Evolutionary conservation across 2,888 invertebrate species (phyloP).

Genomic region (Cosmorhoe ocellata): DNA sequence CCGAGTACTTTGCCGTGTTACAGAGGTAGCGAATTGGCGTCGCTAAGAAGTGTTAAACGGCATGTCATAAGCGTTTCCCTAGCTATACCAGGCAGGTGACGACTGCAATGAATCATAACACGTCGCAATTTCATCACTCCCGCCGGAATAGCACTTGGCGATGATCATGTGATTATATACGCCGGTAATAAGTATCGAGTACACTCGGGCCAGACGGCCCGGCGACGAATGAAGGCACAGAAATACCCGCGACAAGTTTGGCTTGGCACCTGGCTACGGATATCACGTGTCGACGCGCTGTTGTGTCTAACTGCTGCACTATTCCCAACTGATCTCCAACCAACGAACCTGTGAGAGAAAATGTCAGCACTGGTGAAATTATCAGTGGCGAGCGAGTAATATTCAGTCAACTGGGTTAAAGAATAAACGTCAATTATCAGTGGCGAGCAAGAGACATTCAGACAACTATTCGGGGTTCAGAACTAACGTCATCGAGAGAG

Average conservation of each 20-base stretch:
- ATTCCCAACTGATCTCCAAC: constrained; percentile 17
- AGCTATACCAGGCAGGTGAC: neutral
- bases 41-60: too few relatives aligned
- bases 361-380: constrained; percentile 8
- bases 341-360: constrained; percentile 37
- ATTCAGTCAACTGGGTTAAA: neutral
- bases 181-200: constrained; percentile 31
- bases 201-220: constrained; percentile 52
- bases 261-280: constrained; percentile 47
- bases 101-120: constrained; percentile 7
- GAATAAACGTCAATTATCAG: too few relatives aligned
- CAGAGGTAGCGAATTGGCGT: too few relatives aligned
- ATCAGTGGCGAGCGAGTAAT: neutral
- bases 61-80: too few relatives aligned
- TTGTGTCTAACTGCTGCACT: constrained; percentile 36
- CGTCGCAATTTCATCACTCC: constrained; percentile 9
- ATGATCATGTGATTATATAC: constrained; percentile 38
- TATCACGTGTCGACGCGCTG: constrained; percentile 36
- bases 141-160: constrained; percentile 15
- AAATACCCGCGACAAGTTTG: constrained; percentile 41
- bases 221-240: constrained; percentile 42
- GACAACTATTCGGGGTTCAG: too few relatives aligned
- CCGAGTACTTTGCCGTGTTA: too few relatives aligned
- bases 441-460: too few relatives aligned
- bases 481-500: too few relatives aligned